These are phyloP conservation scores for Calameuta pallipes DNA, from an alignment of 2,888 invertebrate genomes.

Conservation along the genomic window DNA sequence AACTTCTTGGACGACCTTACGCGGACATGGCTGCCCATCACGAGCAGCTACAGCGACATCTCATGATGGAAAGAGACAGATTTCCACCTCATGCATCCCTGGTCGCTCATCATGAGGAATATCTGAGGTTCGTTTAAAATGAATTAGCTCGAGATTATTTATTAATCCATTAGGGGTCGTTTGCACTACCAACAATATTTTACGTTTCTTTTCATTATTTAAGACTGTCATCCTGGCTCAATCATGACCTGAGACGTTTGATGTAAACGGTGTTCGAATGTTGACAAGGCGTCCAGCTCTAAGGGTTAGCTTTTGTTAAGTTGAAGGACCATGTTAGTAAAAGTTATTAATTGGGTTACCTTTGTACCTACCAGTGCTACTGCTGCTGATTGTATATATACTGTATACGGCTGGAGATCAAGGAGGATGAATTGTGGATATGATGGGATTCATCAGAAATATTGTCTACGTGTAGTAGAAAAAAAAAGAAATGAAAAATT, in stretches of 20 bases:
- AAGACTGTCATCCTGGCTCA: not conserved
- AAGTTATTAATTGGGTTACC: not conserved
- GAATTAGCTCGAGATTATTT: not conserved
- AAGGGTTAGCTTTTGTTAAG: not conserved
- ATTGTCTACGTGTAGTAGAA: not conserved
- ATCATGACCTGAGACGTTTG: not conserved
- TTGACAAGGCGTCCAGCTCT: not conserved
- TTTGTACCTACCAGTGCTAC: not conserved
- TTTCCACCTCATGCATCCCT: constrained; percentile 73
- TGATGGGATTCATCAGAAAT: not conserved
- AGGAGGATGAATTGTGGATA: not conserved
- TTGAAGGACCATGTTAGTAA: not conserved
- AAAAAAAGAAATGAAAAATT: not conserved
- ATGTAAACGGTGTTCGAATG: not conserved
- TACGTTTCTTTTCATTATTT: not conserved
- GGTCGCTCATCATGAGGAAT: constrained; percentile 76
- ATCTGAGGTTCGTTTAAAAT: constrained; percentile 69
- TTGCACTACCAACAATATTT: not conserved
- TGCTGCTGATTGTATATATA: not conserved
- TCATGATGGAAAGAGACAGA: constrained; percentile 85
- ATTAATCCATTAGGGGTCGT: not conserved
- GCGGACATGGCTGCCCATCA: constrained; percentile 84
- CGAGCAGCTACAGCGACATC: constrained; percentile 86
- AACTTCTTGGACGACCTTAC: constrained; percentile 83
- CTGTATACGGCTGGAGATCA: not conserved